phyloP scores from a whole-genome alignment of 2,797 vertebrate genomes.

The Etheostoma nigrum region DNA sequence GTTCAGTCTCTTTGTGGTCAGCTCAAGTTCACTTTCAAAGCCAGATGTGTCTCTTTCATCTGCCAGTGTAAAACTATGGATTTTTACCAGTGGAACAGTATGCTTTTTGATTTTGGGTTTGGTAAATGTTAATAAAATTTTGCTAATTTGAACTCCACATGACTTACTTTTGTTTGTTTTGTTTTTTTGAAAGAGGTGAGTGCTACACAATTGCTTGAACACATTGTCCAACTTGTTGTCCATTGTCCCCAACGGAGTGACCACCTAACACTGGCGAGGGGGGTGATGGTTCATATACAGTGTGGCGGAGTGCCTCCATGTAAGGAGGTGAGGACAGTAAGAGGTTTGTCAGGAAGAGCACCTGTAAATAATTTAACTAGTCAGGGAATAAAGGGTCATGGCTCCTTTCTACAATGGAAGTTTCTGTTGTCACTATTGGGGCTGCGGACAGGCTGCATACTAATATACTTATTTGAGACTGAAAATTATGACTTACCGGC shows the following conservation, averaged over 20 bases:
- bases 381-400: slow-evolving; percentile 70
- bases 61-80: slow-evolving; percentile 26
- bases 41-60: slow-evolving; percentile 46
- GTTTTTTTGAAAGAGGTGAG: slow-evolving; percentile 18
- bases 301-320: slow-evolving; percentile 62
- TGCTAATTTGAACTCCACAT: slow-evolving; percentile 21
- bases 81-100: slow-evolving; percentile 8
- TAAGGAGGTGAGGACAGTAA: slow-evolving; percentile 70
- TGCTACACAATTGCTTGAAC: neutral
- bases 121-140: slow-evolving; percentile 17
- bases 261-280: slow-evolving; percentile 11
- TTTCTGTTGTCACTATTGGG: slow-evolving; percentile 38
- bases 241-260: neutral
- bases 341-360: slow-evolving; percentile 67
- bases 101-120: slow-evolving; percentile 36
- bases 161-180: slow-evolving; percentile 8
- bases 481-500: slow-evolving; percentile 9
- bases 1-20: slow-evolving; percentile 67
- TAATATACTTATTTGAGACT: slow-evolving; percentile 21
- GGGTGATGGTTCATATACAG: slow-evolving; percentile 61
- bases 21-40: slow-evolving; percentile 61
- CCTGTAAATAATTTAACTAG: slow-evolving; percentile 77
- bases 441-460: slow-evolving; percentile 20
- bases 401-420: slow-evolving; percentile 60
- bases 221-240: neutral